These are phyloP conservation scores for Saccostrea cuccullata DNA, from an alignment of 1,140 invertebrate genomes.

Conservation along the genomic window DNA sequence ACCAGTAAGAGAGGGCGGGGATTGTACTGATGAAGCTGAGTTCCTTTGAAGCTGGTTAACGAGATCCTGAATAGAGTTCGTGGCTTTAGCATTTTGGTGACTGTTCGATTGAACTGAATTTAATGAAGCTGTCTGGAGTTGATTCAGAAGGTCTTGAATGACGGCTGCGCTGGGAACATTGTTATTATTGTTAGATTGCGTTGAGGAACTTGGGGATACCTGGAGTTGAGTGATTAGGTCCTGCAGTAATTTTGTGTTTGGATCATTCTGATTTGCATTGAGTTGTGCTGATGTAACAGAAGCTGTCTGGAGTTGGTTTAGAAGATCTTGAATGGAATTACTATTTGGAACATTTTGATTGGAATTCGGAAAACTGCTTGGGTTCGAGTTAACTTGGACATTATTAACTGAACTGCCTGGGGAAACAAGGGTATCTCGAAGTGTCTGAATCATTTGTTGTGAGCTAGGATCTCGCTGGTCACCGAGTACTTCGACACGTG, in stretches of 20 bases:
- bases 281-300: neutral
- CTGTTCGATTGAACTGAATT: neutral
- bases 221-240: no score
- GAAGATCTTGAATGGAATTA: neutral
- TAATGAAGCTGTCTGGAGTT: neutral
- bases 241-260: neutral
- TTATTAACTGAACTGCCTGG: neutral
- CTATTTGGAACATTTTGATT: slow-evolving; percentile 4
- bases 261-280: neutral
- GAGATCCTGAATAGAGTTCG: no score
- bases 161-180: neutral
- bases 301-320: neutral
- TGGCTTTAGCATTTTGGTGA: no score
- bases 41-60: neutral
- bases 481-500: neutral
- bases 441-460: neutral
- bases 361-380: neutral
- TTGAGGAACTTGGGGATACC: no score
- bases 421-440: neutral
- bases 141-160: neutral
- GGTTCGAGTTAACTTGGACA: neutral
- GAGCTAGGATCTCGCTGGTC: neutral
- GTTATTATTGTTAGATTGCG: neutral
- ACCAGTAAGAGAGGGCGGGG: neutral
- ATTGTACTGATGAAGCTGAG: neutral